Base-by-base conservation (phyloP, 2,797 vertebrate genomes). In the Acanthurus tractus region DNA sequence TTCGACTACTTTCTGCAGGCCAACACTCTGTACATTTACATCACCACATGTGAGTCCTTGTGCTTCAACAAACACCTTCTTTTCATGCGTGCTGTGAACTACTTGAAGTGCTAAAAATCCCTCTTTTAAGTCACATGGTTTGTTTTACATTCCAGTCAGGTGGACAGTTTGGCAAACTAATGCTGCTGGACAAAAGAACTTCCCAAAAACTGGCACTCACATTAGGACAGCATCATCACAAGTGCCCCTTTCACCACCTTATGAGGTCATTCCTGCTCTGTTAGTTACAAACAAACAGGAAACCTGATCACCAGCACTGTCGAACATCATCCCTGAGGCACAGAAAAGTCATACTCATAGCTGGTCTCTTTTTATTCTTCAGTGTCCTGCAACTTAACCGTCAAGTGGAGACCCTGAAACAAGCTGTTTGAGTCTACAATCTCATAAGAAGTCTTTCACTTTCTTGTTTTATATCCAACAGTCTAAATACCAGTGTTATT, bases 221-320 rank as follows among this genome's bases (percentile, higher is more conserved):
- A 38, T 73, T 46, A 50, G 15, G 45, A 59, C 34, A 69, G 40
- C 59, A 18, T 12, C 22, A n/a, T 56, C 63, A 58, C 44, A 77
- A 9, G 8, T 29, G 8, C 15, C 17, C 14, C 49, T 20, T 46
- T 72, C 29, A 46, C 52, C 17, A 58, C 14, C 44, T 4, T 8
- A 49, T 6, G 17, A 52, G 20, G 17, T 18, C 7, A 13, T 25
- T 64, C 4, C 15, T 40, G 40, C 22, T 46, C 45, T 25, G n/a
- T 44, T 20, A 38, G 12, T 34, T 7, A 34, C 29, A 34, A 3
- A 65, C 2, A 7, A 17, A 45, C 40, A 11, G 2, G 42, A 67
- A 0, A 36, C 18, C 50, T 59, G 14, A 65, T 29, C 14, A 34
- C 29, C 29, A 34, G 29, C 29, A 34, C 29, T 34, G 29, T 44